These are phyloP conservation scores for Synanthedon vespiformis DNA, from an alignment of 2,888 invertebrate genomes.

Conservation along the genomic window DNA sequence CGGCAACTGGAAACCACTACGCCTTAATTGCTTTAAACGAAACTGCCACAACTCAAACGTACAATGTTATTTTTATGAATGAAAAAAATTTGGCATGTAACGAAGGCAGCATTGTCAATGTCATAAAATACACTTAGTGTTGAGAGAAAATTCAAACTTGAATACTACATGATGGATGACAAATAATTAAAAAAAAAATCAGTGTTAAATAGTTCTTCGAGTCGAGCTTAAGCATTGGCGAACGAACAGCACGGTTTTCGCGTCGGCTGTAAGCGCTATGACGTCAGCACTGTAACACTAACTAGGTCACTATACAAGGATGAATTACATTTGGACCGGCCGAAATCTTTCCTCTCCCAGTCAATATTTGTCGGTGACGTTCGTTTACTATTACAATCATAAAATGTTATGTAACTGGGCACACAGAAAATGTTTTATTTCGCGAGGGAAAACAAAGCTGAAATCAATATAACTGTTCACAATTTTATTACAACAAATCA, in stretches of 20 bases:
- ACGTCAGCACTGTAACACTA: slow-evolving; percentile 59
- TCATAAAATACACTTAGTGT: no score
- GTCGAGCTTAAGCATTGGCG: slow-evolving; percentile 37
- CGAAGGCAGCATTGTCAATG: slow-evolving; percentile 1
- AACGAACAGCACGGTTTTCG: slow-evolving; percentile 9
- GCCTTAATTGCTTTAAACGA: neutral
- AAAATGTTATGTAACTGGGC: neutral
- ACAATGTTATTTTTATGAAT: neutral
- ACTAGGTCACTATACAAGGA: slow-evolving; percentile 60
- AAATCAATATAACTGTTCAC: no score
- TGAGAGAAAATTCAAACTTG: no score
- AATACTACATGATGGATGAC: slow-evolving; percentile 16
- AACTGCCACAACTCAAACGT: neutral
- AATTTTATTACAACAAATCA: no score
- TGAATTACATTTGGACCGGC: slow-evolving; percentile 47
- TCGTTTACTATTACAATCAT: neutral
- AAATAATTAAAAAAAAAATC: no score
- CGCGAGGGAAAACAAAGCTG: no score
- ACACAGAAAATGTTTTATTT: no score
- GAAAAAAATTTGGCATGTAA: neutral
- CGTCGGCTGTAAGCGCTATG: slow-evolving; percentile 16
- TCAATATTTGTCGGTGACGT: no score
- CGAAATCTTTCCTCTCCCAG: slow-evolving; percentile 12
- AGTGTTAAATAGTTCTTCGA: slow-evolving; percentile 18
- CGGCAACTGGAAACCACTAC: neutral